Evolutionary conservation across 1,140 invertebrate species (phyloP).

Genomic region (Neomicropteryx cornuta): DNA sequence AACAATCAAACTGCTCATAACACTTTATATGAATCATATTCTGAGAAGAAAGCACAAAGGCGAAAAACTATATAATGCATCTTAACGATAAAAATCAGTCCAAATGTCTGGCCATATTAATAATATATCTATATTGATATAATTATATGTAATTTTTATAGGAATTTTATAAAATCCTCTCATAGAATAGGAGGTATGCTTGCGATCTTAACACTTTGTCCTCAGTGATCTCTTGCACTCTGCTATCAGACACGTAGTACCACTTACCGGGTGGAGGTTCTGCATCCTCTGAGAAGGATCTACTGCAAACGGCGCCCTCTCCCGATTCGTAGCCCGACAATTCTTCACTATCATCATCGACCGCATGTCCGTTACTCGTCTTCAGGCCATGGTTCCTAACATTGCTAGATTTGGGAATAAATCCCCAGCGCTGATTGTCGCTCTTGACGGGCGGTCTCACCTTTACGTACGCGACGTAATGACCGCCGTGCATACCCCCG

Average conservation of each 20-base stretch:
- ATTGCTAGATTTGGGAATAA: slow-evolving; percentile 48
- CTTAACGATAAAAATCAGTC: too few relatives aligned
- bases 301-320: slow-evolving; percentile 20
- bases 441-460: slow-evolving; percentile 46
- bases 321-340: slow-evolving; percentile 34
- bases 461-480: slow-evolving; percentile 94
- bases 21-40: too few relatives aligned
- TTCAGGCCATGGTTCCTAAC: slow-evolving; percentile 28
- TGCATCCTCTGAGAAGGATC: slow-evolving; percentile 24
- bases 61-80: too few relatives aligned
- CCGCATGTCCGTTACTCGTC: slow-evolving; percentile 25
- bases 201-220: slow-evolving; percentile 71
- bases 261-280: slow-evolving; percentile 65
- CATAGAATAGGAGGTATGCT: slow-evolving; percentile 97
- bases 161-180: slow-evolving; percentile 69
- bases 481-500: slow-evolving; percentile 81
- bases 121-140: too few relatives aligned
- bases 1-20: too few relatives aligned
- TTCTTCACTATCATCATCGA: slow-evolving; percentile 33
- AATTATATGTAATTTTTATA: too few relatives aligned
- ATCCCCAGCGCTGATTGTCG: slow-evolving; percentile 54
- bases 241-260: slow-evolving; percentile 88
- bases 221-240: slow-evolving; percentile 70
- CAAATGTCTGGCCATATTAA: too few relatives aligned
- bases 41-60: too few relatives aligned